phyloP scores from a whole-genome alignment of 2,113 vertebrate species.

The Alces alces region DNA sequence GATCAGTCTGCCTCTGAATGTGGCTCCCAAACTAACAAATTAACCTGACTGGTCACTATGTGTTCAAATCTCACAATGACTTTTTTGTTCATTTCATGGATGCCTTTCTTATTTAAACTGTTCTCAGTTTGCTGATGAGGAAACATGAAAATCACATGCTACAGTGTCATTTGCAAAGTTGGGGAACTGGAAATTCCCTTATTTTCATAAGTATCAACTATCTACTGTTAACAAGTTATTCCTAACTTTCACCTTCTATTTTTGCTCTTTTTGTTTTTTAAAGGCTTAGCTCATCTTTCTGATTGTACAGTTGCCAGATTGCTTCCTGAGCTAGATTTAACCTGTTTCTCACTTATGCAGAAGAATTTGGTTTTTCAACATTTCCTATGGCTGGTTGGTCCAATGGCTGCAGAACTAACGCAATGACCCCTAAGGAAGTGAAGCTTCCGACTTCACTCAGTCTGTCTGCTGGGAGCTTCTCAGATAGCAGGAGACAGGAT shows the following conservation, averaged over 20 bases:
- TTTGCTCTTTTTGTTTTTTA: background rate
- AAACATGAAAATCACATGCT: background rate
- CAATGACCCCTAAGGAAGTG: slow-evolving; percentile 7
- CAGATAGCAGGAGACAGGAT: background rate
- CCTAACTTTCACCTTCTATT: background rate
- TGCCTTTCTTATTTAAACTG: background rate
- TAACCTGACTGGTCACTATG: background rate
- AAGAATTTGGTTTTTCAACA: background rate
- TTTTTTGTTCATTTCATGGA: background rate
- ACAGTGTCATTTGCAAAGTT: background rate
- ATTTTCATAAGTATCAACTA: background rate
- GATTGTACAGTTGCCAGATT: background rate
- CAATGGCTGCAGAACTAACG: background rate
- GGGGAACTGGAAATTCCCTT: background rate
- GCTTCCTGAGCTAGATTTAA: background rate
- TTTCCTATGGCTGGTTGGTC: background rate
- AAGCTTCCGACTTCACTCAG: slow-evolving; percentile 7
- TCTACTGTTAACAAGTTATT: background rate
- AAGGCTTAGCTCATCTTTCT: background rate
- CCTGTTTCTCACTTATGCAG: background rate
- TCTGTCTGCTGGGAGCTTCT: background rate
- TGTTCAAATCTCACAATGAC: background rate
- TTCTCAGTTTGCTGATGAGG: background rate
- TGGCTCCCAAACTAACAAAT: background rate
- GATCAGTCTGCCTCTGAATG: background rate